Percentiles rank a stretch among this genome's conserved stretches.
These are phyloP conservation scores for Atta texana DNA, from an alignment of 1,140 invertebrate genomes.

Conservation along the genomic window DNA sequence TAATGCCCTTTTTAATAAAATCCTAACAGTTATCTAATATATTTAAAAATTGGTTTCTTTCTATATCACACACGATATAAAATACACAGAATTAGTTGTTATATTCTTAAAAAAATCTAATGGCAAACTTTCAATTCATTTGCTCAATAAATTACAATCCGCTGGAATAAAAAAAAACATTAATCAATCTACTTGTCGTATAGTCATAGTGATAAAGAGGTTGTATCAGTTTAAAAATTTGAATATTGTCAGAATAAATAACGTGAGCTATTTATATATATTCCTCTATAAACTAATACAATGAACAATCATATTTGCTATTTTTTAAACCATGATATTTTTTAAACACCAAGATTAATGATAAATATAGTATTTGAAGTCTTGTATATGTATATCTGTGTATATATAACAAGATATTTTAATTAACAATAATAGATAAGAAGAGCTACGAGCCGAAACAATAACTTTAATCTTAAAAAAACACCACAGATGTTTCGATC, in stretches of 20 bases:
- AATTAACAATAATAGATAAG: too few species aligned
- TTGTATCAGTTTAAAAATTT: slow-evolving; percentile 34
- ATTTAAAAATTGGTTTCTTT: slow-evolving; percentile 39
- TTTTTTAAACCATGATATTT: background rate
- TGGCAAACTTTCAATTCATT: background rate
- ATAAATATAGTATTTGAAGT: background rate
- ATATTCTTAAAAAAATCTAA: slow-evolving; percentile 12
- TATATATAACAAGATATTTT: background rate
- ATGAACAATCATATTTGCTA: background rate
- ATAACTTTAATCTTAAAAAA: too few species aligned
- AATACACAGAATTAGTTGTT: background rate
- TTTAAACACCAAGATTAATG: slow-evolving; percentile 6
- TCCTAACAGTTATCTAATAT: slow-evolving; percentile 62
- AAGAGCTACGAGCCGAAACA: too few species aligned
- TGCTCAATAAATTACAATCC: background rate
- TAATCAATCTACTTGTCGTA: background rate
- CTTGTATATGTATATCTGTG: too few species aligned
- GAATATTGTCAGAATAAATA: slow-evolving; percentile 25
- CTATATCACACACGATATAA: slow-evolving; percentile 44
- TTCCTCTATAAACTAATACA: background rate
- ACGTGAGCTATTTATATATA: slow-evolving; percentile 1
- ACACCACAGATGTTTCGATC: too few species aligned
- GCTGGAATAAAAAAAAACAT: background rate
- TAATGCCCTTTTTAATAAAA: too few species aligned
- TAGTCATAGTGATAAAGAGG: slow-evolving; percentile 1